Evolutionary conservation across 1,140 invertebrate genomes (phyloP).

Genomic region (Drosophila tropicalis): DNA sequence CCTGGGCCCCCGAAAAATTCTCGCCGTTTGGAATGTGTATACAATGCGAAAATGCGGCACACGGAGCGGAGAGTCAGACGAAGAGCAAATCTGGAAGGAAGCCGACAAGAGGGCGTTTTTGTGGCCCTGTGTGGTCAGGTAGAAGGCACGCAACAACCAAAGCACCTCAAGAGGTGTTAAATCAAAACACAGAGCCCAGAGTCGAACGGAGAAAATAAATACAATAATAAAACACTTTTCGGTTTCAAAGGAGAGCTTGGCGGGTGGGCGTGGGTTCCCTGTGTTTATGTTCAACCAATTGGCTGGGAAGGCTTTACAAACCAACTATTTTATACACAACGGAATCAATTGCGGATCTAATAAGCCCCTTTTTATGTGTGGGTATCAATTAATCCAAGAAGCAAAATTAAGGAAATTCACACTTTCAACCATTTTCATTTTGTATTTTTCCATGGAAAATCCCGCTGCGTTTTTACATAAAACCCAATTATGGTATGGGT

Average conservation of each 20-base stretch:
- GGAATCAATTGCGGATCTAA: background rate
- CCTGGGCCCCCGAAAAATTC: conserved; percentile 22
- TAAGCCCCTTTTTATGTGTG: too few relatives aligned
- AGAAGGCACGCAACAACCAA: conserved; percentile 17
- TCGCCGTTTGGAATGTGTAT: conserved; percentile 16
- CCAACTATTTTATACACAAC: conserved; percentile 1
- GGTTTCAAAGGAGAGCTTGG: conserved; percentile 7
- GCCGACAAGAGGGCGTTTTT: background rate
- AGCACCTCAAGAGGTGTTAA: conserved; percentile 64
- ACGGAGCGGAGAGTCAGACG: background rate
- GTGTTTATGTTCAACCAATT: conserved; percentile 4
- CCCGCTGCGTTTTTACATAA: too few relatives aligned
- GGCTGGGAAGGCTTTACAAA: background rate
- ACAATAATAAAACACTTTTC: conserved; percentile 65
- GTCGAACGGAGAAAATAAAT: conserved; percentile 48
- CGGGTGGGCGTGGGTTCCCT: conserved; percentile 2
- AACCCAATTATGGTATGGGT: too few relatives aligned
- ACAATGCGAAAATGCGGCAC: background rate
- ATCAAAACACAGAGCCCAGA: conserved; percentile 54
- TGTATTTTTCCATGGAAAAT: too few relatives aligned
- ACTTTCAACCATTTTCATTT: too few relatives aligned
- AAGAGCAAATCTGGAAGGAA: background rate
- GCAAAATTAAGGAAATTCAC: too few relatives aligned
- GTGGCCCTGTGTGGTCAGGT: conserved; percentile 1
- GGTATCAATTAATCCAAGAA: too few relatives aligned